phyloP scores from a whole-genome alignment of 2,797 vertebrate species.

The Clarias pachynema region DNA sequence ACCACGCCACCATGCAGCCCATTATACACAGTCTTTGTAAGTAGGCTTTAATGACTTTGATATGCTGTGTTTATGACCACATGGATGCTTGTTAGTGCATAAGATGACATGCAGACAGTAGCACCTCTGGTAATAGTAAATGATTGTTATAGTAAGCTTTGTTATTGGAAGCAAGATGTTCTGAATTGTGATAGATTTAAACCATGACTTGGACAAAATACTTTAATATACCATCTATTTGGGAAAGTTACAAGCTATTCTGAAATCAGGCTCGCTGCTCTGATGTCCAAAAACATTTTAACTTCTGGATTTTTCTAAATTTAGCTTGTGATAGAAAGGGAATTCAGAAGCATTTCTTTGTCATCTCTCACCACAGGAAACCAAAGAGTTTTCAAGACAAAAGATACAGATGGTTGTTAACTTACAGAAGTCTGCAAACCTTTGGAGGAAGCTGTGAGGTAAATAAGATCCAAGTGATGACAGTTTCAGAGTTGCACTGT shows the following conservation, averaged over 20 bases:
- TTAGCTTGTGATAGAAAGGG: background rate
- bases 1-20: too few species aligned
- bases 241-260: background rate
- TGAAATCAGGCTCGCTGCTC: background rate
- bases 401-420: background rate
- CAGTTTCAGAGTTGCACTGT: conserved; percentile 21
- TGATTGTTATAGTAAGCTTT: background rate
- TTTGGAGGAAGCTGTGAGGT: background rate
- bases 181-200: conserved; percentile 10
- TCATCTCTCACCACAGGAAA: background rate
- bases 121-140: background rate
- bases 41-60: background rate
- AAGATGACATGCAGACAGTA: background rate
- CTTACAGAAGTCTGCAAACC: background rate
- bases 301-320: background rate
- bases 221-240: background rate
- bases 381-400: background rate
- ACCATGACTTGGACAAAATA: background rate
- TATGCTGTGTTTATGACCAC: background rate
- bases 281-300: background rate
- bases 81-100: background rate
- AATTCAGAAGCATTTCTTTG: background rate
- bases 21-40: background rate
- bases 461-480: conserved; percentile 4
- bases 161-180: background rate